Evolutionary conservation across 2,797 vertebrate genomes (phyloP), one percentile per base, ranked within the genome.

Genomic region (Selene dorsalis): DNA sequence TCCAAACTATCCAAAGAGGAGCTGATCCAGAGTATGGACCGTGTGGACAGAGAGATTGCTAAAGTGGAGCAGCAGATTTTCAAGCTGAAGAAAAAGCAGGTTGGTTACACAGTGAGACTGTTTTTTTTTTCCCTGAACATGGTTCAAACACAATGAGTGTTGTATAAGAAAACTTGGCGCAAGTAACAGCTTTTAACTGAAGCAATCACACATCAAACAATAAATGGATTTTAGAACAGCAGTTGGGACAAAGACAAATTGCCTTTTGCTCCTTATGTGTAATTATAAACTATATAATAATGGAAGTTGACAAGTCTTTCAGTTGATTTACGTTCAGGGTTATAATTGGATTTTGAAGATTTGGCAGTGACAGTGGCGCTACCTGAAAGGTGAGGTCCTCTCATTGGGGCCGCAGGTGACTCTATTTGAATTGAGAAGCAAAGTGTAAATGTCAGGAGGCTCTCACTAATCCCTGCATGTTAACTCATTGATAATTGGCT

Each of bases 21-120:
- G 93, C 88, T 99, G 84, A 99, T 99, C 87, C 98, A 99, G 94
- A 99, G 98, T 87, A 99, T 99, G 98, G 98, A 99, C 87, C 96
- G 98, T 0, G 98, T 99, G 9, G 98, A 99, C 92, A 90, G 98
- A 4, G 98, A 99, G 88, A 99, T 99, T 47, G 98, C 98, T 0
- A 99, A 99, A 94, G 98, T 99, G 73, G 98, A 99, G 80, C 98
- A 99, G 88, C 98, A 99, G 94, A 99, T 99, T 91, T 96, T 97
- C 83, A 99, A 99, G 79, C 90, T 99, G 87, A 99, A 98, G 95
- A 99, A 99, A 92, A 99, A 99, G 79, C 98, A 99, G 96, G 98
- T 99, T 92, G 87, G 92, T 84, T 38, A 67, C 3, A 26, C 26
- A 68, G 45, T 32, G 6, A 52, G 35, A 64, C 9, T 1, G 7